These are phyloP conservation scores for Brachionus koreanus DNA, from an alignment of 1,140 invertebrate genomes.

Conservation along the genomic window DNA sequence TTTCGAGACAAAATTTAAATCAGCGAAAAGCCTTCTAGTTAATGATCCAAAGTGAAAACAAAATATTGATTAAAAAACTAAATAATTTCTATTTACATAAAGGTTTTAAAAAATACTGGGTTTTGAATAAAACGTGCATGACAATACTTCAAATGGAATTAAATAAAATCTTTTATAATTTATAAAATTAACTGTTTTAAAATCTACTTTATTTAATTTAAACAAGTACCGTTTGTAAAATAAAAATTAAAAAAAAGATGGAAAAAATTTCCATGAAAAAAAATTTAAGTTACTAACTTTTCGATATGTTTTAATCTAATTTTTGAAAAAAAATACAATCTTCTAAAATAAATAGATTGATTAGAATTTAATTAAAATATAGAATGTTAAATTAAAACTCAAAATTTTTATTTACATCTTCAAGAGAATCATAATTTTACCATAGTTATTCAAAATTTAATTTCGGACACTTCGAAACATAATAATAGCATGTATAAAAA, in stretches of 20 bases:
- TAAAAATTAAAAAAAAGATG: background rate
- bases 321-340: background rate
- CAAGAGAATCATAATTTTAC: no score
- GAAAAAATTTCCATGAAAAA: no score
- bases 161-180: background rate
- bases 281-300: background rate
- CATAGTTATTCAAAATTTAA: no score
- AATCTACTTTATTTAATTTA: no score
- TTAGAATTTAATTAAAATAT: background rate
- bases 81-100: background rate
- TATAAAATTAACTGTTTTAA: background rate
- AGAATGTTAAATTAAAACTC: no score
- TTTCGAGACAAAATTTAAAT: background rate
- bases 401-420: no score
- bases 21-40: background rate
- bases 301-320: background rate
- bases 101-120: background rate
- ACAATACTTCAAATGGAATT: background rate
- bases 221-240: no score
- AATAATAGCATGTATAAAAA: no score
- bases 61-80: background rate
- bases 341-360: background rate
- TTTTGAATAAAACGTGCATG: background rate
- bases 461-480: no score
- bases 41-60: background rate